Evolutionary conservation across 2,888 invertebrate species (phyloP).

Genomic region (Myopa tessellatipennis): DNA sequence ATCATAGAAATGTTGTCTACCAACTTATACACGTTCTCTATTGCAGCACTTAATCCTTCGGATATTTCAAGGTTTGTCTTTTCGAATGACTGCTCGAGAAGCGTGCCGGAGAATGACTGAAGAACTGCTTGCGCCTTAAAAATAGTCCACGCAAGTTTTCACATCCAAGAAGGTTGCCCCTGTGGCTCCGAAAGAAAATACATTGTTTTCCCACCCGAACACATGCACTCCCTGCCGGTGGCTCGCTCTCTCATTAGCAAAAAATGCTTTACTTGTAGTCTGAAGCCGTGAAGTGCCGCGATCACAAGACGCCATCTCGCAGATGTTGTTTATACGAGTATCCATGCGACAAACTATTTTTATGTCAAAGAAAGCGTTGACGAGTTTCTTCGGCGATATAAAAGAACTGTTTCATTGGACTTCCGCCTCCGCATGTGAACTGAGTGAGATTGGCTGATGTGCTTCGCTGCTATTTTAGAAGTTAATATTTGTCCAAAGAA

Average conservation of each 20-base stretch:
- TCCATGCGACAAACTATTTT: slow-evolving; percentile 51
- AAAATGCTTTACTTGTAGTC: neutral
- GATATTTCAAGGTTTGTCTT: neutral
- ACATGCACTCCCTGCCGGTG: neutral
- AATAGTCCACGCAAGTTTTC: slow-evolving; percentile 10
- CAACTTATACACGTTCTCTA: neutral
- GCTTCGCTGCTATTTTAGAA: neutral
- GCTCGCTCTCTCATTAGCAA: slow-evolving; percentile 31
- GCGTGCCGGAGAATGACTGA: slow-evolving; percentile 46
- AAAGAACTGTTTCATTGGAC: slow-evolving; percentile 40
- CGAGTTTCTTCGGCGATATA: slow-evolving; percentile 12
- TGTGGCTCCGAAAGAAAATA: neutral
- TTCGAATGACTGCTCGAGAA: slow-evolving; percentile 42
- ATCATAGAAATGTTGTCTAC: no score
- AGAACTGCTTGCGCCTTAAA: slow-evolving; percentile 13
- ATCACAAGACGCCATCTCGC: slow-evolving; percentile 37
- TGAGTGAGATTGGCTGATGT: neutral
- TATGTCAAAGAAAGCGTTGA: slow-evolving; percentile 32
- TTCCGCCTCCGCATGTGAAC: slow-evolving; percentile 37
- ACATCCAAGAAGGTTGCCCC: slow-evolving; percentile 23
- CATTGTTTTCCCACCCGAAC: neutral
- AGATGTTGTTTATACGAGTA: slow-evolving; percentile 48
- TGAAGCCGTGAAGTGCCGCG: neutral
- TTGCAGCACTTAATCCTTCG: neutral
- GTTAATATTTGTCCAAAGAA: neutral